Evolutionary conservation across 2,888 invertebrate genomes (phyloP), one percentile per base, ranked within the genome.

Genomic region (Plusia festucae): DNA sequence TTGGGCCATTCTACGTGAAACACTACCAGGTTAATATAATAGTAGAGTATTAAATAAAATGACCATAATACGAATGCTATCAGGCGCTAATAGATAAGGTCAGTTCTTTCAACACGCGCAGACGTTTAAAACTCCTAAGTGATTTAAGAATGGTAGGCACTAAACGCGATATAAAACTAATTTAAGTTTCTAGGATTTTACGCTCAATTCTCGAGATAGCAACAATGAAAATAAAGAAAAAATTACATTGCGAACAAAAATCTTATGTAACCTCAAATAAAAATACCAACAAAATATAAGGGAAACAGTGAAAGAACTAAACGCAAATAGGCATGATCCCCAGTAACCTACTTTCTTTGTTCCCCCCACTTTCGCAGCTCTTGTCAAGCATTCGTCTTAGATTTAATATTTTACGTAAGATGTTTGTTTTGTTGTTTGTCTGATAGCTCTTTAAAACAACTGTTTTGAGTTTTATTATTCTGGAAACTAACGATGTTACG

Each of bases 31-130:
- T n/a, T n/a, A n/a, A n/a, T n/a, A n/a, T n/a, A n/a, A n/a, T n/a
- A n/a, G n/a, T n/a, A n/a, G n/a, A n/a, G n/a, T n/a, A n/a, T n/a
- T n/a, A n/a, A 70, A 2, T 16, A 9, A 27, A n/a, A 15, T 3
- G 20, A 6, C 71, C 22, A 30, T 65, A 46, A 55, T 51, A 40
- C 8, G 59, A 70, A 51, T 59, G 9, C 53, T 13, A 24, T 15
- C 49, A 32, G 58, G 57, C 57, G 40, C n/a, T 15, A 20, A 60
- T 11, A 49, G 27, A 27, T 46, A 13, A 63, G 15, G 57, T 18
- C 32, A 55, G 52, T 52, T 74, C 46, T 64, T 82, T 85, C 81
- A 68, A 77, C 77, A 73, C 68, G 72, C 56, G 68, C 60, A 68
- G 53, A 73, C 69, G 30, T 30, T 24, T 9, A 66, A 73, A 78